Base-by-base conservation (phyloP, 2,888 invertebrate species). In the Brachypalpus laphriformis region DNA sequence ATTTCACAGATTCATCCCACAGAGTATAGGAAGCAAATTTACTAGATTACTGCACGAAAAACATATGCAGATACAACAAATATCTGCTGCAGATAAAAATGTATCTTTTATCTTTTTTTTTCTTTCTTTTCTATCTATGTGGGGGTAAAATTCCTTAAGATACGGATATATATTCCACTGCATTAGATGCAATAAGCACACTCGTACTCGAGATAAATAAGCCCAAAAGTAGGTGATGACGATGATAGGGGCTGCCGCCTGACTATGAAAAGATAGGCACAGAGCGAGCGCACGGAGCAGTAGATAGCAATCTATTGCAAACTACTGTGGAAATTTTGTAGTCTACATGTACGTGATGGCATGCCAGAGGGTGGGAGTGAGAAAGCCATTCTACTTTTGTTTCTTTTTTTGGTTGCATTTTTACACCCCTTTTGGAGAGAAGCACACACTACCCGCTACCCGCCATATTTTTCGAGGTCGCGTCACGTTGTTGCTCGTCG, bases 201-300 rank as follows among this genome's bases (percentile, higher is more conserved):
- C 85, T 57, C 61, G 61, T 63, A 66, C 59, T 54, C 59, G 75
- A 76, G 81, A 81, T 80, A 85, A 85, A 85, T 85, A 85, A 85
- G 85, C 81, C 85, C 70, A 66, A 85, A 85, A 85, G 80, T 81
- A 85, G 81, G 85, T 81, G 85, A 85, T 76, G 85, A 74, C 83
- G 74, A 75, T 31, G 70, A 56, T 72, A 51, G 65, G 51, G 72
- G 80, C 45, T 40, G 54, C 28, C 4, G 54, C 5, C 42, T 42
- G 65, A 37, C 59, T n/a, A n/a, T n/a, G 40, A 37, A n/a, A n/a
- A 22, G 9, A 54, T 28, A 66, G n/a, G 5, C 25, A 25, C 25
- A 25, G 40, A 16, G n/a, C n/a, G n/a, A n/a, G n/a, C n/a, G n/a
- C 37, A 22, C 42, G 45, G 18, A n/a, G 18, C 22, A 63, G 4